A percentile compares a stretch with the other conserved stretches of the same genome.
phyloP scores from a whole-genome alignment of 2,888 invertebrate genomes.

The Eremobia ochroleuca region DNA sequence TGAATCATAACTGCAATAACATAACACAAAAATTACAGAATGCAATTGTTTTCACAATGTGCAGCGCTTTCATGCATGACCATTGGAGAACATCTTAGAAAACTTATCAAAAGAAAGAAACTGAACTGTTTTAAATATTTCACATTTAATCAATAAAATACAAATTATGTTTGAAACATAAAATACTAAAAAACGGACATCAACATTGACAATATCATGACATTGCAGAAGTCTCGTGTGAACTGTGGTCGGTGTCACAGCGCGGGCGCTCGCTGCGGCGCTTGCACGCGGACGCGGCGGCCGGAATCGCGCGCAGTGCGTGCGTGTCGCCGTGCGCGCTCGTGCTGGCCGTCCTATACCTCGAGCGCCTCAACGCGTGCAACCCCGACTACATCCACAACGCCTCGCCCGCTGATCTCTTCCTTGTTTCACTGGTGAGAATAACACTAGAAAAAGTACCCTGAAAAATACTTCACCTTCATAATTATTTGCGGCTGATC shows the following conservation, averaged over 20 bases:
- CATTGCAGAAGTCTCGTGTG: constrained; percentile 94
- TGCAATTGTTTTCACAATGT: background rate
- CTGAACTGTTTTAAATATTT: background rate
- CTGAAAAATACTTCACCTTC: background rate
- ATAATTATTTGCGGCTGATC: background rate
- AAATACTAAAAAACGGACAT: background rate
- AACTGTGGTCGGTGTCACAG: constrained; percentile 95
- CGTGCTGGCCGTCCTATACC: constrained; percentile 97
- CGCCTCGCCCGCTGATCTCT: constrained; percentile 97
- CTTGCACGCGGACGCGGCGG: constrained; percentile 94
- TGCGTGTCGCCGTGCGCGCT: constrained; percentile 98
- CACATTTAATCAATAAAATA: background rate
- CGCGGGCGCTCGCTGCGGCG: constrained; percentile 94
- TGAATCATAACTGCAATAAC: constrained; percentile 63
- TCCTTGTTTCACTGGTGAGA: constrained; percentile 97
- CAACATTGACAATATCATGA: constrained; percentile 2
- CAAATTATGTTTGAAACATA: background rate
- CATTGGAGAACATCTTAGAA: background rate
- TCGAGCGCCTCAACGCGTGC: constrained; percentile 96
- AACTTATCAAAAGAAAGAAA: background rate
- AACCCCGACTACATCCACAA: constrained; percentile 96
- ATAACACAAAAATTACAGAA: background rate
- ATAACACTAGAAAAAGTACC: background rate
- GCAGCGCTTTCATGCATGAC: background rate
- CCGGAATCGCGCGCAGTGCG: constrained; percentile 94